A percentile compares a stretch with the other conserved stretches of the same genome.
These are phyloP conservation scores for Eurytoma adleriae DNA, from an alignment of 2,888 invertebrate genomes.

Conservation along the genomic window DNA sequence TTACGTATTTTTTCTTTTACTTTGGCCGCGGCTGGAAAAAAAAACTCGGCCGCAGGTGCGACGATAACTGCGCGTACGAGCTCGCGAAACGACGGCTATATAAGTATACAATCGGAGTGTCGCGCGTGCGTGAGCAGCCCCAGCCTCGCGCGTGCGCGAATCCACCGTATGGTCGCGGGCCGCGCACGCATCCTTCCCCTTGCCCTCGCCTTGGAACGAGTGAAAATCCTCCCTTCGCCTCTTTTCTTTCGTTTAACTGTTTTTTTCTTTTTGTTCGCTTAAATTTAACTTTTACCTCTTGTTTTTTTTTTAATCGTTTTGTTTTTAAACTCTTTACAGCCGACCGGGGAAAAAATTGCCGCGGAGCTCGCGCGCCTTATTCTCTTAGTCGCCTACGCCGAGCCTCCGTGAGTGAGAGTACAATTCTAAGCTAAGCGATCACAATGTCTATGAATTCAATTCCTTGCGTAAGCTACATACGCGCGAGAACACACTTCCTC, in stretches of 20 bases:
- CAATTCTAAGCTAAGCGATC: constrained; percentile 55
- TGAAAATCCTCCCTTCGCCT: too few relatives aligned
- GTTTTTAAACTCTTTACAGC: not conserved
- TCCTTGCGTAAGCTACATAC: constrained; percentile 56
- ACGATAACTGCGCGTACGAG: not conserved
- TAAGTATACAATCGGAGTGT: too few relatives aligned
- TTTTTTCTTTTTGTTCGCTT: constrained; percentile 4
- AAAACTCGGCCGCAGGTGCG: not conserved
- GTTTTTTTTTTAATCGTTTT: not conserved
- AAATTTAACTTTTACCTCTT: not conserved
- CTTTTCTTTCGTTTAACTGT: too few relatives aligned
- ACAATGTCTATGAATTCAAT: constrained; percentile 57
- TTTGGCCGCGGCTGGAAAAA: not conserved
- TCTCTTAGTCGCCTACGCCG: constrained; percentile 1
- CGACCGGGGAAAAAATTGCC: not conserved
- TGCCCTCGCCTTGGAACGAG: not conserved
- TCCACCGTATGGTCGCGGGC: too few relatives aligned
- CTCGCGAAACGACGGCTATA: too few relatives aligned
- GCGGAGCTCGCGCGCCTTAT: not conserved
- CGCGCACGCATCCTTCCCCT: not conserved
- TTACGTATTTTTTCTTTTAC: constrained; percentile 47
- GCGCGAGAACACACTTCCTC: constrained; percentile 48
- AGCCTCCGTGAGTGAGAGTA: constrained; percentile 26
- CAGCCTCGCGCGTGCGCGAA: too few relatives aligned
- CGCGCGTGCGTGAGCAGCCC: too few relatives aligned